Evolutionary conservation across 2,888 invertebrate species (phyloP), one percentile per base, ranked within the genome.

Genomic region (Apocheima hispidaria): DNA sequence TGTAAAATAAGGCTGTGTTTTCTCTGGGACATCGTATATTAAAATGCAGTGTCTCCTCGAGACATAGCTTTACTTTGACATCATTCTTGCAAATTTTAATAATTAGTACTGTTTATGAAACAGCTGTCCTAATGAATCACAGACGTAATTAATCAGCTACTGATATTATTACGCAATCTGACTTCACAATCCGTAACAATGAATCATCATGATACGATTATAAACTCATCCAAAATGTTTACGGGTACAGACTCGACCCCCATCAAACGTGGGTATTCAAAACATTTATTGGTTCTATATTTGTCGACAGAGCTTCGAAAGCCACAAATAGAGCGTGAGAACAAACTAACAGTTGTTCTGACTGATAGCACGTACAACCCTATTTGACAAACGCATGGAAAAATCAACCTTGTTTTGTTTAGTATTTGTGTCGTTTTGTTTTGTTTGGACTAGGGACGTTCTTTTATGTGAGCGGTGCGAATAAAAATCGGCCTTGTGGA

Each of bases 241-340:
- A 61, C 51, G 10, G 18, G 49, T 36, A 5, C 44, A 38, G 58
- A 53, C 40, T 36, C 52, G 36, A 62, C 62, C 65, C 56, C 56
- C 46, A 57, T 71, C 75, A 72, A 72, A 71, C 72, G 65, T 52
- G 69, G 55, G 59, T 62, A 68, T 72, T 77, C 73, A 75, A 78
- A 79, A 75, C 73, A 74, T 79, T 75, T 75, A 79, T 75, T 73
- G 73, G 72, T 71, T 70, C 68, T 73, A 73, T 78, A 74, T 77
- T 77, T 75, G 69, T 75, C 73, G 72, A 78, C 75, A 75, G 69
- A 69, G 75, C 78, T 78, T 79, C 78, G 73, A 77, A 78, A 80
- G 71, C 74, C 73, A 79, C 83, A 85, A 86, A 85, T 80, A 82
- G 84, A 83, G 78, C 83, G 83, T 83, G 85, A 81, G 87, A 84